Evolutionary conservation across 2,888 invertebrate species (phyloP).

Genomic region (Andricus quercusramuli): DNA sequence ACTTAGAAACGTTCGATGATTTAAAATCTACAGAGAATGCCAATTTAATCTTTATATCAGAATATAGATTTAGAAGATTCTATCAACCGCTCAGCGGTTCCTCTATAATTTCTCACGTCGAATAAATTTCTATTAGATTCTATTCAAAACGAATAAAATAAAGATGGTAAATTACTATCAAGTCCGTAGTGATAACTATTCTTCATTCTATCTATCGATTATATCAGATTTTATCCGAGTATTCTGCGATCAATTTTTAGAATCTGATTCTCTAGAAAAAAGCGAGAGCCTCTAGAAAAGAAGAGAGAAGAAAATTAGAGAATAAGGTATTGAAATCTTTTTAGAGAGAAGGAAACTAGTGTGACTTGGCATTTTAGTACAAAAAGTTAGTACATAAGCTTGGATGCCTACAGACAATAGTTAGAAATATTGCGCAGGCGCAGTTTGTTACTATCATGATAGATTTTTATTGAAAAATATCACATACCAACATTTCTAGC

Average conservation of each 20-base stretch:
- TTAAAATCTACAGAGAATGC: conserved; percentile 1
- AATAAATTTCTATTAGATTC: not conserved
- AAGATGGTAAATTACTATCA: conserved; percentile 3
- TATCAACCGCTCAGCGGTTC: not conserved
- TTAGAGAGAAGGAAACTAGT: conserved; percentile 53
- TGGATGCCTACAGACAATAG: conserved; percentile 73
- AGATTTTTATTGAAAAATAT: conserved; percentile 59
- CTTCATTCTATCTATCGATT: not conserved
- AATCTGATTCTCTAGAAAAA: conserved; percentile 46
- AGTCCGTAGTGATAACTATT: conserved; percentile 3
- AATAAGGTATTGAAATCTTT: conserved; percentile 5
- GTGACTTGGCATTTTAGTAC: conserved; percentile 67
- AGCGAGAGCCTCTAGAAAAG: not conserved
- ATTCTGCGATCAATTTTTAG: conserved; percentile 48
- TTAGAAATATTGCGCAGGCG: conserved; percentile 72
- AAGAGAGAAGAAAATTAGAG: not conserved
- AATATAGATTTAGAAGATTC: not conserved
- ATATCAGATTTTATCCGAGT: conserved; percentile 5
- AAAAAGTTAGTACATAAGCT: conserved; percentile 68
- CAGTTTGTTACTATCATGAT: conserved; percentile 62
- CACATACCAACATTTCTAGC: conserved; percentile 23
- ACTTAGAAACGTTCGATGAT: not conserved
- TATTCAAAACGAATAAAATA: not conserved
- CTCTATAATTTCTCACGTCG: conserved; percentile 20
- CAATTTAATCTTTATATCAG: conserved; percentile 20